Percentiles rank a stretch among this genome's conserved stretches.
Conservation (phyloP, 2,797 vertebrate species). For the Etheostoma nigrum region DNA sequence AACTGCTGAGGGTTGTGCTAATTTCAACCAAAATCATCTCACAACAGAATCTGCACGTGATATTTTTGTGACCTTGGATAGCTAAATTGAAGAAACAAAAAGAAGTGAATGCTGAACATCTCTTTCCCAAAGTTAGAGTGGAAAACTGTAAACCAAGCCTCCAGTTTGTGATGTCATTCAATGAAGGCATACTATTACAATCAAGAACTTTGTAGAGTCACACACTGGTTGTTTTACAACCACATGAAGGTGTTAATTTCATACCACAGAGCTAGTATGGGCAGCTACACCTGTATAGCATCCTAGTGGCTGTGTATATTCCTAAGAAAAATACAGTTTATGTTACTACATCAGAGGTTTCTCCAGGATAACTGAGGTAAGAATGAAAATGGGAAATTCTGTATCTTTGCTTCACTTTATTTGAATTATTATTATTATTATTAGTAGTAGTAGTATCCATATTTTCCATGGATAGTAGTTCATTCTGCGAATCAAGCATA, state of each 20-base stretch:
- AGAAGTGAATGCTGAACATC: slow-evolving; percentile 33
- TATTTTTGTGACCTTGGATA: slow-evolving; percentile 63
- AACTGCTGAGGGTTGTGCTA: slow-evolving; percentile 63
- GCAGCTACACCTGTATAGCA: not conserved
- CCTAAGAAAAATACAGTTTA: not conserved
- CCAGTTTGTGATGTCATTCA: slow-evolving; percentile 21
- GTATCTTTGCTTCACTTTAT: slow-evolving; percentile 1
- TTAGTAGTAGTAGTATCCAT: not conserved
- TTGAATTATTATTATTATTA: not conserved
- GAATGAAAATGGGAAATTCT: not conserved
- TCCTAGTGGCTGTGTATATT: not conserved
- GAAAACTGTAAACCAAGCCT: slow-evolving; percentile 15
- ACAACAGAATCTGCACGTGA: slow-evolving; percentile 53
- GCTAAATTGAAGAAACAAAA: slow-evolving; percentile 30
- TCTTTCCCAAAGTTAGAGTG: slow-evolving; percentile 38
- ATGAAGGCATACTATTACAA: slow-evolving; percentile 10
- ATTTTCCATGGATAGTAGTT: not conserved
- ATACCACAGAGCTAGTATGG: not conserved
- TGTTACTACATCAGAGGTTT: not conserved
- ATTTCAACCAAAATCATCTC: slow-evolving; percentile 70
- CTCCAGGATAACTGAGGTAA: not conserved
- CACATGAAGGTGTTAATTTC: slow-evolving; percentile 1
- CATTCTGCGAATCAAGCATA: not conserved
- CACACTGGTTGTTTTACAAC: slow-evolving; percentile 23
- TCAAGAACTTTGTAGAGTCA: slow-evolving; percentile 19